These are phyloP conservation scores for Sminthurinus aureus DNA, from an alignment of 2,888 invertebrate genomes.

Conservation along the genomic window DNA sequence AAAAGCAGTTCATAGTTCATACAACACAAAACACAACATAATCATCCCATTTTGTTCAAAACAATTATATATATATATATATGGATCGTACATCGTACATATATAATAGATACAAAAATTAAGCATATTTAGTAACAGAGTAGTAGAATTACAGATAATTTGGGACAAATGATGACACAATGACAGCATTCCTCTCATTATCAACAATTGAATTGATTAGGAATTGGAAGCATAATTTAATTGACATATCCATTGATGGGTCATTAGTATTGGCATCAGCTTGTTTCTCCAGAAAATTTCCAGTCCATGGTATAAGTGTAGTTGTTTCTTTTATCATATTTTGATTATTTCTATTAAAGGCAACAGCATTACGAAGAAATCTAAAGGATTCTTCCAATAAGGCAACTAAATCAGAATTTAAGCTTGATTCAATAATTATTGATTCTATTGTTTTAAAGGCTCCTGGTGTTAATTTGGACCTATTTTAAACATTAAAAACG, in stretches of 20 bases:
- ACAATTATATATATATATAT: too few relatives aligned
- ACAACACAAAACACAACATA: too few relatives aligned
- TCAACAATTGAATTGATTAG: slow-evolving; percentile 47
- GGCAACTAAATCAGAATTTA: background rate
- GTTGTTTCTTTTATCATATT: slow-evolving; percentile 15
- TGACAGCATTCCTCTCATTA: slow-evolving; percentile 37
- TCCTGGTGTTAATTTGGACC: background rate
- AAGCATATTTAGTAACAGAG: background rate
- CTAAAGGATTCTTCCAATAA: slow-evolving; percentile 30
- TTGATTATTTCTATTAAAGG: slow-evolving; percentile 43
- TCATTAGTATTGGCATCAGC: background rate
- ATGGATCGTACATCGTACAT: too few relatives aligned
- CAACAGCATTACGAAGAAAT: slow-evolving; percentile 47
- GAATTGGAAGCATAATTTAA: slow-evolving; percentile 40
- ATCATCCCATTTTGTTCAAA: too few relatives aligned
- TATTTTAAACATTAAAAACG: background rate
- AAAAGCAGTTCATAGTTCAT: too few relatives aligned
- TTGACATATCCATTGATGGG: slow-evolving; percentile 10
- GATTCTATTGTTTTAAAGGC: background rate
- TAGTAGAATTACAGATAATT: slow-evolving; percentile 13
- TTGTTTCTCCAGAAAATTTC: slow-evolving; percentile 18
- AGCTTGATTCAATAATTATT: background rate
- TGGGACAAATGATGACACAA: slow-evolving; percentile 2
- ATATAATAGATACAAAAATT: background rate
- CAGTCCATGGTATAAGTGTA: background rate